Conservation (phyloP, 2,113 vertebrate genomes). For the Proteles cristata region DNA sequence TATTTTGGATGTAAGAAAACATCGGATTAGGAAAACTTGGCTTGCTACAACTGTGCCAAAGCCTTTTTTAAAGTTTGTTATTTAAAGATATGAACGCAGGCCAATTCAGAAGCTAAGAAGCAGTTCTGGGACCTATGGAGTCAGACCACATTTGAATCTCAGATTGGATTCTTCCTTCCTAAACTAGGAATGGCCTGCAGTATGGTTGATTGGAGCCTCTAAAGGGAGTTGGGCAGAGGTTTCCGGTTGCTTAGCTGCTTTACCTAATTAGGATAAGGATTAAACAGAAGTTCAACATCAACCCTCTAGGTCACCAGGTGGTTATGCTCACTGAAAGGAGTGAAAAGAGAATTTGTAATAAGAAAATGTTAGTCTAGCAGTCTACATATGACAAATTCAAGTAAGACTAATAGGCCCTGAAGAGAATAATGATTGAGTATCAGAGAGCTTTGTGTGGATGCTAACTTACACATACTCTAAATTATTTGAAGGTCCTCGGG, state of each 20-base stretch:
- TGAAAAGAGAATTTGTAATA: neutral
- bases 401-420: neutral
- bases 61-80: constrained; percentile 37
- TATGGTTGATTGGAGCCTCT: neutral
- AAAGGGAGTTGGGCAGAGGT: neutral
- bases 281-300: constrained; percentile 7
- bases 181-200: neutral
- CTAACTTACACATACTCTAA: neutral
- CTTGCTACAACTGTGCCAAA: constrained; percentile 1
- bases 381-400: constrained; percentile 1
- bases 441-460: neutral
- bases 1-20: constrained; percentile 76
- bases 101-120: neutral
- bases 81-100: constrained; percentile 30
- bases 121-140: neutral
- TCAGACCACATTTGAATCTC: neutral
- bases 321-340: neutral
- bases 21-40: constrained; percentile 72
- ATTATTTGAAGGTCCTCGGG: neutral
- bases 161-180: neutral
- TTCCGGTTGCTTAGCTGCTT: neutral
- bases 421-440: constrained; percentile 29
- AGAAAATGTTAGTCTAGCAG: neutral
- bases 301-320: neutral
- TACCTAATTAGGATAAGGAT: constrained; percentile 37